Conservation (phyloP, 1,140 invertebrate genomes). For the Drosophila pectinifera region DNA sequence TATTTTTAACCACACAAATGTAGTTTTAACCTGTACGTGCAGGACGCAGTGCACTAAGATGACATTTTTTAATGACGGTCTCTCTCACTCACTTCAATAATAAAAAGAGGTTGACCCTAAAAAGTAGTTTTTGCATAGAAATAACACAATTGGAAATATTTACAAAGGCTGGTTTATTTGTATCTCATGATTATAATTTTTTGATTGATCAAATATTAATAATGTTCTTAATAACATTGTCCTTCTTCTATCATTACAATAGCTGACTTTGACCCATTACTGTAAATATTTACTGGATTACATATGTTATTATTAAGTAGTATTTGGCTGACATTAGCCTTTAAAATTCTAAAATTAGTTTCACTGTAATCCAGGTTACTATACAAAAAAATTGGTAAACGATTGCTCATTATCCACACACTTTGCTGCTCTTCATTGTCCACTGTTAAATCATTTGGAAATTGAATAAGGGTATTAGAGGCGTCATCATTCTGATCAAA, state of each 20-base stretch:
- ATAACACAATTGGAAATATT: background rate
- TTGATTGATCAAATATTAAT: background rate
- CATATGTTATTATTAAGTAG: conserved; percentile 89
- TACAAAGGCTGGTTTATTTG: background rate
- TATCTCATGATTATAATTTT: background rate
- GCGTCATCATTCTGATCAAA: conserved; percentile 86
- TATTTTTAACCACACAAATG: no score
- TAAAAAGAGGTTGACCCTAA: no score
- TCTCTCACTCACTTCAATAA: no score
- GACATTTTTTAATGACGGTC: no score
- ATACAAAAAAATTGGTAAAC: conserved; percentile 90
- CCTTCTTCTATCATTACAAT: conserved; percentile 62
- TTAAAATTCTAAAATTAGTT: conserved; percentile 90
- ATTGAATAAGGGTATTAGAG: conserved; percentile 87
- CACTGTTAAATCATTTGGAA: conserved; percentile 92
- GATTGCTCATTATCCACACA: conserved; percentile 91
- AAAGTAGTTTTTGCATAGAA: no score
- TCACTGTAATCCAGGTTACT: conserved; percentile 87
- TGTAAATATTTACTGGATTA: conserved; percentile 85
- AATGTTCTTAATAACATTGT: conserved; percentile 61
- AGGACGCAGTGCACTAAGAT: no score
- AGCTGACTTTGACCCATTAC: conserved; percentile 26
- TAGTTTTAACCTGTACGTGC: no score
- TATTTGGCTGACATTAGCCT: conserved; percentile 87
- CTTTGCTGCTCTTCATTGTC: conserved; percentile 89